Base-by-base conservation (phyloP, 2,797 vertebrate genomes). In the Anomalospiza imberbis region DNA sequence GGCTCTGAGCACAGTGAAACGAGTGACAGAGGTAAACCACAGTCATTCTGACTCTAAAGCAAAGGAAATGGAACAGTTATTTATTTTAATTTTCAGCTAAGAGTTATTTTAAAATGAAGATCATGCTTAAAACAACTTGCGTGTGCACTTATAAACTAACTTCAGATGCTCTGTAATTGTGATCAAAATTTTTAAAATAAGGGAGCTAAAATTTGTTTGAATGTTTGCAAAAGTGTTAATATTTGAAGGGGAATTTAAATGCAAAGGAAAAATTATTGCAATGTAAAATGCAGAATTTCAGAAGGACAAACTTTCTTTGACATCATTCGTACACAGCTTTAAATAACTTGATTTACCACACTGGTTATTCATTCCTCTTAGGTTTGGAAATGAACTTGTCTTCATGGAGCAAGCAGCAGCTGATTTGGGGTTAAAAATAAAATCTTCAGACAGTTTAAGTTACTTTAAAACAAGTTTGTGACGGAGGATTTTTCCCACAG, bases 1-100 rank as follows among this genome's bases (percentile, higher is more conserved):
- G 71, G 45, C 38, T 32, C 71, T 72, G 45, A 65, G 50, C 40
- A 4, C 20, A 45, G 21, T 4, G 3, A 44, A 61, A 85, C 58
- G 61, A 70, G 29, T 24, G 58, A 40, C 55, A 85, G 71, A 85
- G 83, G 79, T 19, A 93, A 95, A 95, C 74, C 96, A 83, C 92
- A 90, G 57, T 85, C 62, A 53, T 51, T 55, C 47, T 36, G 51
- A 29, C 48, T 85, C 75, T 50, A 38, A 74, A n/a, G 58, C 34
- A 89, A 94, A 96, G 94, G 94, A 96, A 96, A 91, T 78, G 85
- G 91, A 96, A 93, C 47, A n/a, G n/a, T n/a, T n/a, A 65, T 29
- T 19, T 40, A 21, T 32, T 71, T 79, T 63, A 48, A 36, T 74
- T 92, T 94, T 91, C 60, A 75, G 25, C n/a, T 72, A 86, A 84